phyloP scores from a whole-genome alignment of 1,140 invertebrate species.

The Apolygus lucorum region DNA sequence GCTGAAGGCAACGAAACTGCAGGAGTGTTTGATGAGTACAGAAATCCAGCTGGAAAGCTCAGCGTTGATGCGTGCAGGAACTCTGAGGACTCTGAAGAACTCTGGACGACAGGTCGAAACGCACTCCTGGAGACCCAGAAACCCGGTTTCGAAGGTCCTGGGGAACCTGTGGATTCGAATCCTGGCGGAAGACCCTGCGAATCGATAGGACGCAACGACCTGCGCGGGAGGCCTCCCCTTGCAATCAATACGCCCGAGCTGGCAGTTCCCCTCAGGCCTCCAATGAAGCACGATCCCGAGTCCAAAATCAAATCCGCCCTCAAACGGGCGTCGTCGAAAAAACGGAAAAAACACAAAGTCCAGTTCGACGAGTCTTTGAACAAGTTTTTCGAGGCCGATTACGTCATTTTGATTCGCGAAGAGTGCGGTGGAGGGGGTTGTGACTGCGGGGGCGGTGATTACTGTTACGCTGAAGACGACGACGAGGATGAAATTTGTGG shows the following conservation, averaged over 20 bases:
- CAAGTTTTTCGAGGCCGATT: conserved; percentile 79
- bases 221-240: not conserved
- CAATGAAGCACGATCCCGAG: conserved; percentile 2
- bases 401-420: conserved; percentile 74
- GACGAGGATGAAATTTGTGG: conserved; percentile 32
- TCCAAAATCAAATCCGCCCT: conserved; percentile 44
- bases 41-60: not conserved
- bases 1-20: not conserved
- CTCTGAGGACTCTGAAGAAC: no score
- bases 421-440: conserved; percentile 71
- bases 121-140: no score
- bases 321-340: conserved; percentile 43
- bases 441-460: conserved; percentile 40
- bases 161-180: not conserved
- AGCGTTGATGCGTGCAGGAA: not conserved
- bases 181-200: not conserved
- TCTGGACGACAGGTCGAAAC: no score
- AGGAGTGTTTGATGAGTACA: not conserved
- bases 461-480: conserved; percentile 32
- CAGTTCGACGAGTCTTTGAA: conserved; percentile 76
- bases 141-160: no score
- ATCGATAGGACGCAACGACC: not conserved
- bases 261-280: not conserved
- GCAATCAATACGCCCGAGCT: not conserved
- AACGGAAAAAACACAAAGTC: conserved; percentile 59